These are phyloP conservation scores for Brotula barbata DNA, from an alignment of 2,797 vertebrate genomes.

Conservation along the genomic window DNA sequence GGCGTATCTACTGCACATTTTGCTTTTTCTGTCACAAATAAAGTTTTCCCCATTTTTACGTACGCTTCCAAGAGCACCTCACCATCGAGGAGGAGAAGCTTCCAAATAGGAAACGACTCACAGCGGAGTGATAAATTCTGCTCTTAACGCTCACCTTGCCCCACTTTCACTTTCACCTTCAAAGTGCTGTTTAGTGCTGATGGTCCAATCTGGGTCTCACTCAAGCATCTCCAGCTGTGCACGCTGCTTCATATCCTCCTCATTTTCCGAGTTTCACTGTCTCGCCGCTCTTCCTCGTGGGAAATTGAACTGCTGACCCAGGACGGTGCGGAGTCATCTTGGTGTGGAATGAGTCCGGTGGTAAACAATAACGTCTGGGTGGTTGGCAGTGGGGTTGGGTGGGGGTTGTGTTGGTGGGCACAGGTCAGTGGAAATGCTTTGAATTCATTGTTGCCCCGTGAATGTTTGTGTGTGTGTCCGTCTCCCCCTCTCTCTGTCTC, in stretches of 20 bases:
- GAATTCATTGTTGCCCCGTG: slow-evolving; percentile 53
- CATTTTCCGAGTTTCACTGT: slow-evolving; percentile 31
- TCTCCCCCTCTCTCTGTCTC: slow-evolving; percentile 27
- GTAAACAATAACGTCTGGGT: slow-evolving; percentile 50
- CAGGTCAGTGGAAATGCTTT: slow-evolving; percentile 20
- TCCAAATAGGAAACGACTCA: slow-evolving; percentile 24
- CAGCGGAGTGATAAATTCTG: slow-evolving; percentile 50
- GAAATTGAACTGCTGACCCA: slow-evolving; percentile 50
- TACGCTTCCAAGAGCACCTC: slow-evolving; percentile 28
- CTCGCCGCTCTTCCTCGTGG: slow-evolving; percentile 29
- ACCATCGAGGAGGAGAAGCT: slow-evolving; percentile 15
- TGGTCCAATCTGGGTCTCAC: slow-evolving; percentile 36
- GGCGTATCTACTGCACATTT: too few relatives aligned
- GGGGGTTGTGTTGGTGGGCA: not conserved
- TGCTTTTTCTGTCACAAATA: not conserved
- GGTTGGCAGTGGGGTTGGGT: slow-evolving; percentile 11
- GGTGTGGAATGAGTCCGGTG: slow-evolving; percentile 47
- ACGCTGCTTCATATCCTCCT: slow-evolving; percentile 34
- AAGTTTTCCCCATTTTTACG: slow-evolving; percentile 11
- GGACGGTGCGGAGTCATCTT: slow-evolving; percentile 41
- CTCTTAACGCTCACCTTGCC: slow-evolving; percentile 50
- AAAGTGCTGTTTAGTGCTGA: slow-evolving; percentile 31
- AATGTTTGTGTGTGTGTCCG: slow-evolving; percentile 21
- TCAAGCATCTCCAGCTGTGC: slow-evolving; percentile 48
- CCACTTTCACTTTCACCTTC: slow-evolving; percentile 61